Evolutionary conservation across 2,888 invertebrate genomes (phyloP).

Genomic region (Agrotis ipsilon): DNA sequence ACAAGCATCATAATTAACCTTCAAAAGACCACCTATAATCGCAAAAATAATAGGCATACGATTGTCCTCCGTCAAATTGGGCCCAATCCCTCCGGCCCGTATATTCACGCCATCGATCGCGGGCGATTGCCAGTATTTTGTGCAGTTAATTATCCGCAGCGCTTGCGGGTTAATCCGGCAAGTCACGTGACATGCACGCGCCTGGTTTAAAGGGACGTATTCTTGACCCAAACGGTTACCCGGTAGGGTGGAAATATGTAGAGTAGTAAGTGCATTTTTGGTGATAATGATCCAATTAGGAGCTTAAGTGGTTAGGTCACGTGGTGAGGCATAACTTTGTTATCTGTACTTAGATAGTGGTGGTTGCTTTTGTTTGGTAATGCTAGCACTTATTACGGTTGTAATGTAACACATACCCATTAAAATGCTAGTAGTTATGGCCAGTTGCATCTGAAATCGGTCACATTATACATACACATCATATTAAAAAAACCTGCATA

Average conservation of each 20-base stretch:
- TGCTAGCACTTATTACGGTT: no score
- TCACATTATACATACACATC: no score
- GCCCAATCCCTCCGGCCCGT: conserved; percentile 64
- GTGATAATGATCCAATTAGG: conserved; percentile 64
- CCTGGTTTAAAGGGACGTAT: conserved; percentile 74
- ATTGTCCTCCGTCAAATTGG: conserved; percentile 72
- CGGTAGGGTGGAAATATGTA: conserved; percentile 49
- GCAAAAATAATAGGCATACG: conserved; percentile 51
- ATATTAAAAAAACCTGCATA: no score
- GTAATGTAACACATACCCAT: no score
- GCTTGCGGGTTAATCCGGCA: conserved; percentile 85
- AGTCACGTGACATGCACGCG: conserved; percentile 90
- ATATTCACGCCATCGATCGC: conserved; percentile 79
- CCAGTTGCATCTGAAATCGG: no score
- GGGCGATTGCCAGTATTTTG: conserved; percentile 84
- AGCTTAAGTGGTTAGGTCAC: conserved; percentile 51
- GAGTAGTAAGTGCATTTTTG: conserved; percentile 53
- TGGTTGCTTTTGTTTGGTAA: conserved; percentile 7
- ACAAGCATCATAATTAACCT: conserved; percentile 30
- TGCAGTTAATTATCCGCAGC: conserved; percentile 89
- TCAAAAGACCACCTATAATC: conserved; percentile 41
- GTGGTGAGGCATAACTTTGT: conserved; percentile 39
- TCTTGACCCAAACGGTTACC: conserved; percentile 71
- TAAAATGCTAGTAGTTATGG: no score
- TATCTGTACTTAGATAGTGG: conserved; percentile 38